Evolutionary conservation across 2,113 vertebrate genomes (phyloP), one percentile per base, ranked within the genome.

Genomic region (Turdus rufiventris): DNA sequence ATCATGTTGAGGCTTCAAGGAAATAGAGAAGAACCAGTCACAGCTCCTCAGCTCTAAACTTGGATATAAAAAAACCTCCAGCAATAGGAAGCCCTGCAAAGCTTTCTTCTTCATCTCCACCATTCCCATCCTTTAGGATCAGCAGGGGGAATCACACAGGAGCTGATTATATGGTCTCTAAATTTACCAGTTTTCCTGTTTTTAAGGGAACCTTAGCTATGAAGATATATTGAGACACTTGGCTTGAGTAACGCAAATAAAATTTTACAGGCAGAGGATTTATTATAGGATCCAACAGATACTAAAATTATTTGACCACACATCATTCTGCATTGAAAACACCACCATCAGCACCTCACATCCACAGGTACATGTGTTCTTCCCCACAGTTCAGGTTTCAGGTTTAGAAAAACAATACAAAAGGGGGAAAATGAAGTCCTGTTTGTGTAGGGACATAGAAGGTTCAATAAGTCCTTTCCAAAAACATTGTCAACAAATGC

Each of bases 1-100:
- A 58, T 10, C 1, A 0, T 1, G 1, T 70, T 54, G 47, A 14
- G 10, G 31, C 18, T 76, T 33, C 25, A 51, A 74, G 47, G 48
- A 56, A 85, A 18, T 42, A 78, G 15, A 74, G 31, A 84, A 65
- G 77, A 74, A 68, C 23, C 21, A 60, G 36, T 9, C 31, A 18
- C 1, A 3, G 45, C 18, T 82, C 18, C 48, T 63, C 57, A 51
- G 38, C 56, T 85, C 77, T 40, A 33, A 85, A 15, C 29, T 58
- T 33, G 21, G 36, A 68, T n/a, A 26, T 47, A 72, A 72, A 24
- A 10, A 74, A 84, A 60, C 10, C 8, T 56, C 24, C 56, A 92
- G 73, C 21, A 75, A 33, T 23, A 51, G 3, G 7, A 67, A 72
- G n/a, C 43, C 14, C 54, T 74, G 7, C 21, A 68, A 70, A 77